Percentiles rank a stretch among this genome's conserved stretches.
These are phyloP conservation scores for Sternarchorhynchus goeldii DNA, from an alignment of 2,797 vertebrate genomes.

Conservation along the genomic window DNA sequence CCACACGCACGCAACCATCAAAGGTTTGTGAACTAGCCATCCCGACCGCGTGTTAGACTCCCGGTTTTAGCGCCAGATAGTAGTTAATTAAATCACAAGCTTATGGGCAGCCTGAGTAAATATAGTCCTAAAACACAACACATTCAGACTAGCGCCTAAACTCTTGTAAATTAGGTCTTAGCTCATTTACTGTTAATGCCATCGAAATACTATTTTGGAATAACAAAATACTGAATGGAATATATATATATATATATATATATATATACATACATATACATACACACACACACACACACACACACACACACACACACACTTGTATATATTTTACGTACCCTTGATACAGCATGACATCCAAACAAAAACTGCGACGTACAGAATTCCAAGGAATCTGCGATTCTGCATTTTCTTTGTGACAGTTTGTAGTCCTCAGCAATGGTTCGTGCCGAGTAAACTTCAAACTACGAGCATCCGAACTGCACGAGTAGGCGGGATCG, in stretches of 20 bases:
- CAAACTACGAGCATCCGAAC: conserved; percentile 41
- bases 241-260: too few species aligned
- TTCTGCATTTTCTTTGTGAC: conserved; percentile 37
- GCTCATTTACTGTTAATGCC: too few species aligned
- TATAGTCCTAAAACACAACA: too few species aligned
- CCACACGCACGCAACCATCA: neutral
- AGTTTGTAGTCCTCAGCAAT: conserved; percentile 14
- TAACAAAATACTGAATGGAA: too few species aligned
- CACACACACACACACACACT: neutral
- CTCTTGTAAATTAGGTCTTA: too few species aligned
- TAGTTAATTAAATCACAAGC: too few species aligned
- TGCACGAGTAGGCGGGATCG: conserved; percentile 4
- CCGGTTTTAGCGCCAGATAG: neutral
- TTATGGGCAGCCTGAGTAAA: too few species aligned
- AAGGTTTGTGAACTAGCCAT: neutral
- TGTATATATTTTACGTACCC: conserved; percentile 32
- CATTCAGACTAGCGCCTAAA: too few species aligned
- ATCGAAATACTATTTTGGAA: too few species aligned
- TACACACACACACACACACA: neutral
- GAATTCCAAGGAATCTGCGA: conserved; percentile 38
- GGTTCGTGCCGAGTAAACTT: conserved; percentile 42
- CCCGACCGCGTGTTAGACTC: neutral
- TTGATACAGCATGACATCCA: conserved; percentile 52
- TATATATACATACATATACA: too few species aligned
- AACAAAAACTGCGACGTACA: conserved; percentile 31